phyloP scores from a whole-genome alignment of 2,113 vertebrate species.

The Sylvia atricapilla region DNA sequence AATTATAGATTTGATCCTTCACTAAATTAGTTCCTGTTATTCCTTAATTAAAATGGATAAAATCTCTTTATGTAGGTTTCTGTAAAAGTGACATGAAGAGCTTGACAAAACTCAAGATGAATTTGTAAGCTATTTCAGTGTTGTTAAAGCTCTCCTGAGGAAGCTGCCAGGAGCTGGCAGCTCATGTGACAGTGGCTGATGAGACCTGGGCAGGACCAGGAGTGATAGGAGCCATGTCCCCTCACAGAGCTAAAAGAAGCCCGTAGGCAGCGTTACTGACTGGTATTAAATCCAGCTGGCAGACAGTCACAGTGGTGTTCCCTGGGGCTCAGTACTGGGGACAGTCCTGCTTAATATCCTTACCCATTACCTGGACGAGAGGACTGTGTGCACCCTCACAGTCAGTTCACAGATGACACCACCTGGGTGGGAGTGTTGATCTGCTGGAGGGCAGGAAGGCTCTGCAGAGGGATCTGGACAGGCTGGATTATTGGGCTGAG shows the following conservation, averaged over 20 bases:
- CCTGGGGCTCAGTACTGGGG: not conserved
- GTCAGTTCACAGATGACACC: not conserved
- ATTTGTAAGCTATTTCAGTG: not conserved
- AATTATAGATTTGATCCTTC: not conserved
- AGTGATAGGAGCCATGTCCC: not conserved
- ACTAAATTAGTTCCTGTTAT: not conserved
- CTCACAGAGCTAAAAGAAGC: not conserved
- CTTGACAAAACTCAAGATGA: not conserved
- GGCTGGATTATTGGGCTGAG: not conserved
- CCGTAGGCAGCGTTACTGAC: fast-evolving
- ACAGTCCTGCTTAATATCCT: not conserved
- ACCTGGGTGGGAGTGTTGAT: not conserved
- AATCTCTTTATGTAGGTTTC: not conserved
- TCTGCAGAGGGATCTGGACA: not conserved
- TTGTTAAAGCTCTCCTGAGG: not conserved
- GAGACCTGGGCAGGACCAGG: not conserved
- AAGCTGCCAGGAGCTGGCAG: not conserved
- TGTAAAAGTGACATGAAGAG: not conserved
- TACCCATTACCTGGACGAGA: not conserved
- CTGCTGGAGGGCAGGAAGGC: not conserved
- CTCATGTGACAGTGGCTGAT: not conserved
- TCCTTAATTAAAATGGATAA: not conserved
- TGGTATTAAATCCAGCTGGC: not conserved
- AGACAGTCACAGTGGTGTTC: not conserved
- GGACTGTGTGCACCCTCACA: not conserved